Percentiles rank a stretch among this genome's conserved stretches.
Evolutionary conservation across 2,888 invertebrate genomes (phyloP).

Genomic region (Ischnura elegans): DNA sequence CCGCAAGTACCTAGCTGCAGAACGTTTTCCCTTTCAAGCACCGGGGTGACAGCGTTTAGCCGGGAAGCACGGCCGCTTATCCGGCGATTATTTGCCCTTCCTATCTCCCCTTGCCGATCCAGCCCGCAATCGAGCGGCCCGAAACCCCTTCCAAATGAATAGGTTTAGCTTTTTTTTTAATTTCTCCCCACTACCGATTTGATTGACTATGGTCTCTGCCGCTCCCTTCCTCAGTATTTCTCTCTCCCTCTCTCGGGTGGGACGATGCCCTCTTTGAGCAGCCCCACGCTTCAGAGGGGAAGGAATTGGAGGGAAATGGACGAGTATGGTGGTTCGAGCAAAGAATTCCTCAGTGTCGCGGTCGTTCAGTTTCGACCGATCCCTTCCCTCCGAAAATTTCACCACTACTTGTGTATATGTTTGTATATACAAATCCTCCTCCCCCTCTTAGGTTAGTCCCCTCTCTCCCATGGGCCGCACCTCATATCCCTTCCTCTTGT

Average conservation of each 20-base stretch:
- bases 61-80: neutral
- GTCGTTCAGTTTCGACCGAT: neutral
- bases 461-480: neutral
- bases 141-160: neutral
- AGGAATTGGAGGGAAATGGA: neutral
- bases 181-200: neutral
- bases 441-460: neutral
- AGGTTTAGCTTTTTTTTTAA: neutral
- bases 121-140: neutral
- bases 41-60: neutral
- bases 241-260: neutral
- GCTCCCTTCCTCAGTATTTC: neutral
- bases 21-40: constrained; percentile 6
- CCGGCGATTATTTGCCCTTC: neutral
- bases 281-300: neutral
- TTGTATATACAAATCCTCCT: neutral
- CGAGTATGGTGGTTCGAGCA: neutral
- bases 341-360: constrained; percentile 49
- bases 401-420: no score
- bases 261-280: neutral
- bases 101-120: neutral
- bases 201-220: constrained; percentile 28
- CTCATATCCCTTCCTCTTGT: neutral
- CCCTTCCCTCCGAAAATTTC: neutral
- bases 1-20: neutral